Evolutionary conservation across 2,113 vertebrate genomes (phyloP).

Genomic region (Agapornis roseicollis): DNA sequence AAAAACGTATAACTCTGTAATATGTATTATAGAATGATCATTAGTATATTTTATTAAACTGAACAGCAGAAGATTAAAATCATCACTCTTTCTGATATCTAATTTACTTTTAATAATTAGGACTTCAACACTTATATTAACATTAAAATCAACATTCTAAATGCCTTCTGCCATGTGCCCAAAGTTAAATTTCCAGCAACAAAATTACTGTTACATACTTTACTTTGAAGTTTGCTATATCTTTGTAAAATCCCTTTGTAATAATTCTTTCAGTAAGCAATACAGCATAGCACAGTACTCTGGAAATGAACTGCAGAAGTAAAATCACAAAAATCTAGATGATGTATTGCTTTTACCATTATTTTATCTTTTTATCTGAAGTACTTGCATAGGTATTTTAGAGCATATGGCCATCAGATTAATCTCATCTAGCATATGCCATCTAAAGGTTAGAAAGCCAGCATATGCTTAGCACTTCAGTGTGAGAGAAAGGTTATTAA

Average conservation of each 20-base stretch:
- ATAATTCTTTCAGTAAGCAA: not conserved
- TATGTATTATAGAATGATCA: slow-evolving; percentile 21
- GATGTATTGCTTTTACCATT: not conserved
- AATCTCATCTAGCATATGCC: not conserved
- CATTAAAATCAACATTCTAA: not conserved
- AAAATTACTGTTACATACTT: not conserved
- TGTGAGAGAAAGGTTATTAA: not conserved
- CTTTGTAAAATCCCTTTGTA: not conserved
- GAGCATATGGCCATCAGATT: not conserved
- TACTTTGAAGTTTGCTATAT: not conserved
- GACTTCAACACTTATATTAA: not conserved
- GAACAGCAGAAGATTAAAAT: slow-evolving; percentile 8
- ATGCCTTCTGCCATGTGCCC: not conserved
- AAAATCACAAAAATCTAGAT: not conserved
- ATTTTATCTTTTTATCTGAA: not conserved
- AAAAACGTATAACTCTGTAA: slow-evolving; percentile 91
- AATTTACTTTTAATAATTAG: slow-evolving; percentile 21
- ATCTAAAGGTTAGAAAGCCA: not conserved
- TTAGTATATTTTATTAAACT: slow-evolving; percentile 17
- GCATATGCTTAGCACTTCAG: not conserved
- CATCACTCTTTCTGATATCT: not conserved
- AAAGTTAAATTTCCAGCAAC: not conserved
- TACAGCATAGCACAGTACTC: not conserved
- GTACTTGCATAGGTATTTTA: not conserved
- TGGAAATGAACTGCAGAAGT: not conserved